Evolutionary conservation across 64 coral and sea anemone genomes (phyloP).

Genomic region (Montipora cactus): DNA sequence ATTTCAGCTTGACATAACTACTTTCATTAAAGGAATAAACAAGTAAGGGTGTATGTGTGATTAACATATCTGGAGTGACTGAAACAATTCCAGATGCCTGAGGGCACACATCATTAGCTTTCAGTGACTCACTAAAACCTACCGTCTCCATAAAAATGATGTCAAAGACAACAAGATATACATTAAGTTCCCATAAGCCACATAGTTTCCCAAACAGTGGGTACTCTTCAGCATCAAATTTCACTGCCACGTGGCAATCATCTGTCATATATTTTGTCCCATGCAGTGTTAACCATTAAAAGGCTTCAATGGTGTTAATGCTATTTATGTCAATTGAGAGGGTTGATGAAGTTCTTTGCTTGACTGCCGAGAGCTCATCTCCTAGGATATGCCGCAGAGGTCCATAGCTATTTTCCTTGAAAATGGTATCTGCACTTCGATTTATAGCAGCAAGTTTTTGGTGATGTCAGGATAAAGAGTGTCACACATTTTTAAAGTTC

Average conservation of each 20-base stretch:
- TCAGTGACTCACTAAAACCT: background rate
- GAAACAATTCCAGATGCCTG: background rate
- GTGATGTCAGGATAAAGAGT: constrained; percentile 37
- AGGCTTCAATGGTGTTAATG: background rate
- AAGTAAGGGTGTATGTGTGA: background rate
- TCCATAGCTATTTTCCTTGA: background rate
- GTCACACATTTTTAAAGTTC: constrained; percentile 52
- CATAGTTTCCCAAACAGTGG: background rate
- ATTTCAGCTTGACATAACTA: no score
- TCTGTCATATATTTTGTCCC: constrained; percentile 23
- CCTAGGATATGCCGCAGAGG: background rate
- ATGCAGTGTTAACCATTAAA: constrained; percentile 8
- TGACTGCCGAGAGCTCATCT: background rate
- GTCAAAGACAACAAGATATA: constrained; percentile 12
- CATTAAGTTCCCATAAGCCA: constrained; percentile 5
- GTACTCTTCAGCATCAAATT: constrained; percentile 3
- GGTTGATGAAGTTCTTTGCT: background rate
- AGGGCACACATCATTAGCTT: background rate
- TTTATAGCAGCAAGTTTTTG: constrained; percentile 35
- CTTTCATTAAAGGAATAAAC: background rate
- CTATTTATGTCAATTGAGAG: background rate
- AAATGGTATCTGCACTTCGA: background rate
- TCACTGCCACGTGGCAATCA: constrained; percentile 3
- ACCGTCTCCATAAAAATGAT: background rate
- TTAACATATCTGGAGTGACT: constrained; percentile 6